phyloP scores from a whole-genome alignment of 2,797 vertebrate species.

The Acridotheres tristis region DNA sequence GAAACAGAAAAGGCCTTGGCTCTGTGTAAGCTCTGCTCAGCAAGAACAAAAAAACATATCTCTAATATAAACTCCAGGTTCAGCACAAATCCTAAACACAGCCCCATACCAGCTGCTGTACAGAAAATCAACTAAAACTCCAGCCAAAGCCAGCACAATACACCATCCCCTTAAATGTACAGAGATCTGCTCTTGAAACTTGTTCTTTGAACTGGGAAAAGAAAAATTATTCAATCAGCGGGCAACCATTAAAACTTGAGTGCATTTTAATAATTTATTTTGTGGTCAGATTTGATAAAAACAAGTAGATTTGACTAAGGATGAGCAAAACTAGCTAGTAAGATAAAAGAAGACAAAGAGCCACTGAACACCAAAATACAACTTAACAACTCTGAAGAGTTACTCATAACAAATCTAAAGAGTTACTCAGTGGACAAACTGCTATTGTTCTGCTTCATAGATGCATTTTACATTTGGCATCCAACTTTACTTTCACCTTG shows the following conservation, averaged over 20 bases:
- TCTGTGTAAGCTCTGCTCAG: neutral
- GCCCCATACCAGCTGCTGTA: neutral
- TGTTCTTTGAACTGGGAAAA: neutral
- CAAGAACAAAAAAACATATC: neutral
- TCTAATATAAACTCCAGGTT: rapidly evolving
- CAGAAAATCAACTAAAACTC: neutral
- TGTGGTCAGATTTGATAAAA: neutral
- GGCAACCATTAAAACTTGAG: neutral
- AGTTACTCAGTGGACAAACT: neutral
- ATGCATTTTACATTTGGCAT: neutral
- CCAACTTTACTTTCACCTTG: neutral
- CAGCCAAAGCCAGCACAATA: neutral
- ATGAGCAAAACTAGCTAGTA: neutral
- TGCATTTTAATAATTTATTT: neutral
- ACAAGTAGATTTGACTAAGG: neutral
- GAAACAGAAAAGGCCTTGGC: neutral
- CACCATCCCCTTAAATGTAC: neutral
- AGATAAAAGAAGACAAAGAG: neutral
- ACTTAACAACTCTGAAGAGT: neutral
- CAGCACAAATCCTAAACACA: neutral
- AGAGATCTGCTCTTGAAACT: neutral
- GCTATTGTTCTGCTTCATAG: neutral
- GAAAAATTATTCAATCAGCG: neutral
- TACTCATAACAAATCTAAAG: neutral
- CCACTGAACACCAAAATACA: neutral